Conservation (phyloP, 2,888 invertebrate genomes). For the Drosophila pseudotalamancana region DNA sequence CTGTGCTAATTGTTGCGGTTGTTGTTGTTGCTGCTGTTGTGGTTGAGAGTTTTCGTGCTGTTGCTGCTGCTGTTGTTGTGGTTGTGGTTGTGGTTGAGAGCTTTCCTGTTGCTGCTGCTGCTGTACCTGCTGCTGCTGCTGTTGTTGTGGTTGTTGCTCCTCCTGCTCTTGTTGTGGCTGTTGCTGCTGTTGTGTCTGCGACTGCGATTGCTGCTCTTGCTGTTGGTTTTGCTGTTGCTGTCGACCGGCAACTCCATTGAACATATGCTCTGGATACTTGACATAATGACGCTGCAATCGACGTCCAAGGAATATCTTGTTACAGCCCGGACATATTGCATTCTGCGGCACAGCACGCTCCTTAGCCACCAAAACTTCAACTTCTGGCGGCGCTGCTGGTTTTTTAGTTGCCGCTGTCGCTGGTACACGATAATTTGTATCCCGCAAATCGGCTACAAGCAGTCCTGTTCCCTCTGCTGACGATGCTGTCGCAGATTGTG, state of each 20-base stretch:
- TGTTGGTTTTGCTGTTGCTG: constrained; percentile 23
- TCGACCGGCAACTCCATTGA: constrained; percentile 21
- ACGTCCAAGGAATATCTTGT: constrained; percentile 82
- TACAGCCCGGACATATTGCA: constrained; percentile 81
- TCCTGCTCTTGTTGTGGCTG: neutral
- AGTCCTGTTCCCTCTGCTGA: constrained; percentile 57
- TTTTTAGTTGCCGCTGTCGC: neutral
- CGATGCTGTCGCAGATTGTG: constrained; percentile 17
- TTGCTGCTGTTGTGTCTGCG: neutral
- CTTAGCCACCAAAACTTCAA: neutral
- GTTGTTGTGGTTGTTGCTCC: neutral
- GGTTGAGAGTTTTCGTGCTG: neutral
- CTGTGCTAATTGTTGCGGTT: neutral
- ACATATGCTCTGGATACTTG: constrained; percentile 81
- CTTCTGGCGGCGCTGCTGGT: neutral
- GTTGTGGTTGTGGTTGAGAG: neutral
- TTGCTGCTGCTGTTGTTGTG: neutral
- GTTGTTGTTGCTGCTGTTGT: neutral
- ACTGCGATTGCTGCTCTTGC: neutral
- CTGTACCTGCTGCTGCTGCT: constrained; percentile 11
- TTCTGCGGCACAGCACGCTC: constrained; percentile 70
- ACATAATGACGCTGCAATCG: constrained; percentile 81
- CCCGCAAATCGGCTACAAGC: constrained; percentile 71
- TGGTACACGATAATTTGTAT: constrained; percentile 60
- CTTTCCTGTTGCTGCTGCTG: constrained; percentile 10